Evolutionary conservation across 2,113 vertebrate species (phyloP).

Genomic region (Rhinoderma darwinii): DNA sequence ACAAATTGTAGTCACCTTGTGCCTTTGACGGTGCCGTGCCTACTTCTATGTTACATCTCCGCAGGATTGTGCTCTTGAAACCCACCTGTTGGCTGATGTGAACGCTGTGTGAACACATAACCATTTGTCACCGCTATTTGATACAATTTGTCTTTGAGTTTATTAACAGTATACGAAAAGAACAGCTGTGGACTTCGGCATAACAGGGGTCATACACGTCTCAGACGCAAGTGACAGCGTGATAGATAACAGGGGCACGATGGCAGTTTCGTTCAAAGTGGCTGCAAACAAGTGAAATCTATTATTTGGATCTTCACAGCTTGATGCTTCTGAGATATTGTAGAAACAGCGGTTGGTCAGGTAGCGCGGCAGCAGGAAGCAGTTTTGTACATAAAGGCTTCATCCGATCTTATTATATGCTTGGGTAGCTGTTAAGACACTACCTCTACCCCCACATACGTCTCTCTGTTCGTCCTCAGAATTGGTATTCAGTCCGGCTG

Average conservation of each 20-base stretch:
- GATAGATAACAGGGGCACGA: conserved; percentile 19
- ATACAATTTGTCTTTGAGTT: neutral
- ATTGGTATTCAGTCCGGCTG: conserved; percentile 29
- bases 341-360: conserved; percentile 51
- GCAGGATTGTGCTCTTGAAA: neutral
- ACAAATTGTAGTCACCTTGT: neutral
- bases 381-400: conserved; percentile 62
- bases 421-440: conserved; percentile 56
- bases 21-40: neutral
- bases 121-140: neutral
- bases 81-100: neutral
- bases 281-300: conserved; percentile 30
- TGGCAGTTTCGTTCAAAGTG: conserved; percentile 17
- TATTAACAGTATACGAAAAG: conserved; percentile 28
- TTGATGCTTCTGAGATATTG: conserved; percentile 31
- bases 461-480: conserved; percentile 23
- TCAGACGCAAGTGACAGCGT: neutral
- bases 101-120: neutral
- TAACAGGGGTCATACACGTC: conserved; percentile 20
- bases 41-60: neutral
- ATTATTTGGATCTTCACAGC: conserved; percentile 53
- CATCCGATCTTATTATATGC: conserved; percentile 61
- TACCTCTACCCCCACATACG: neutral
- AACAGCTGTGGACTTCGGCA: neutral
- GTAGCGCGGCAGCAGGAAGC: conserved; percentile 56